Base-by-base conservation (phyloP, 2,113 vertebrate genomes). In the Dasyornis broadbenti region DNA sequence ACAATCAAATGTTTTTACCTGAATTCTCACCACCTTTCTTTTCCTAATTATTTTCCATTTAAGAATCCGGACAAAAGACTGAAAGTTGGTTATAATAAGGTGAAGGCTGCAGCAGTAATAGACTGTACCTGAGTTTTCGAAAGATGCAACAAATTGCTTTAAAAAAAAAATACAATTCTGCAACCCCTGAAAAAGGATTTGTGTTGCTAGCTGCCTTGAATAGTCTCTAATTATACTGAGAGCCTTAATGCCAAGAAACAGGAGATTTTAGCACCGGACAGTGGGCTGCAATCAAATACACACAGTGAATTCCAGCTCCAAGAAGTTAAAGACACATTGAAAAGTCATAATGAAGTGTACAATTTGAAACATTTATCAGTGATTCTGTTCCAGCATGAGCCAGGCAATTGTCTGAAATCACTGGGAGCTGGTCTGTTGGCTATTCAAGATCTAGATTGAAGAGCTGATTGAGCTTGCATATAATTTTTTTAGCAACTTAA, bases 351-450 rank as follows among this genome's bases (percentile, higher is more conserved):
- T 88, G 66, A 92, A 82, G 21, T 39, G 24, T 76, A 53, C 87
- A 91, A 95, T 61, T 87, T 78, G 64, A 96, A 92, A 95, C 53
- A 81, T 93, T 94, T 96, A 86, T 68, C 22, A 2, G 75, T 89
- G 83, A 89, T 90, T 91, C 84, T 77, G 57, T 73, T 84, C 82
- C 54, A 93, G 81, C 80, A 78, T 82, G 95, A 97, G 66, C 24
- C 77, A 93, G 77, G 61, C 65, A 82, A 89, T 92, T 79, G 56
- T 77, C 95, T 96, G 85, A 96, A 96, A 95, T 94, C 86, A 95
- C 52, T 84, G 57, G 52, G 84, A 88, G 60, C 31, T 82, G 64
- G 56, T 73, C 75, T 91, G 65, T 49, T 82, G 95, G 87, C 80
- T 97, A 86, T 94, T 94, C 94, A 96, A 94, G 96, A 54, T 53